These are phyloP conservation scores for Neoitamus cyanurus DNA, from an alignment of 2,888 invertebrate genomes.

Conservation along the genomic window DNA sequence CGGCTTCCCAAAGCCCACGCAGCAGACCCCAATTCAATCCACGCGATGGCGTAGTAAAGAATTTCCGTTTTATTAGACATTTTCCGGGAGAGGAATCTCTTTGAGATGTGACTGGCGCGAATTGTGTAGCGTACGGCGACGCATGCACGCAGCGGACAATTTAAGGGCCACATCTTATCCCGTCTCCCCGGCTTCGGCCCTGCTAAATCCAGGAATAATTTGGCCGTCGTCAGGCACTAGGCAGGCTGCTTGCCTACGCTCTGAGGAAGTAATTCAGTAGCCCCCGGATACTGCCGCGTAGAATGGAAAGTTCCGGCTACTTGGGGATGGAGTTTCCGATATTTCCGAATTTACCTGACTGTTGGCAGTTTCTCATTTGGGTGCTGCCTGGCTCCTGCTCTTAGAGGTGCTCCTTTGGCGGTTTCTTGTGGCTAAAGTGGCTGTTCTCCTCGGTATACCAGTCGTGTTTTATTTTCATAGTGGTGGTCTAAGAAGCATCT, in stretches of 20 bases:
- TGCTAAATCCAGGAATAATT: no score
- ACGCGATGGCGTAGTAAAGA: neutral
- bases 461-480: neutral
- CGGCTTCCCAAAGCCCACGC: neutral
- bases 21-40: neutral
- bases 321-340: neutral
- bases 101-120: neutral
- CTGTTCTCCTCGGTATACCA: neutral
- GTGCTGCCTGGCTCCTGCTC: neutral
- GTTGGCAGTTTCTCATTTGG: neutral
- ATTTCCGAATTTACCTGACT: neutral
- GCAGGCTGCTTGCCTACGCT: neutral
- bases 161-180: neutral
- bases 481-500: no score
- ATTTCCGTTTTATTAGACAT: neutral
- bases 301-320: neutral
- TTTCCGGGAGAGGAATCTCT: neutral
- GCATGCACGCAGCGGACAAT: neutral
- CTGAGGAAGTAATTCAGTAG: neutral
- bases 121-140: neutral
- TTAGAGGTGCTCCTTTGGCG: neutral
- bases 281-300: neutral
- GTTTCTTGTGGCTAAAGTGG: neutral
- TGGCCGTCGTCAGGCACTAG: neutral
- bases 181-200: neutral